A percentile compares a stretch with the other conserved stretches of the same genome.
These are phyloP conservation scores for Himalopsyche japonica DNA, from an alignment of 2,888 invertebrate genomes.

Conservation along the genomic window DNA sequence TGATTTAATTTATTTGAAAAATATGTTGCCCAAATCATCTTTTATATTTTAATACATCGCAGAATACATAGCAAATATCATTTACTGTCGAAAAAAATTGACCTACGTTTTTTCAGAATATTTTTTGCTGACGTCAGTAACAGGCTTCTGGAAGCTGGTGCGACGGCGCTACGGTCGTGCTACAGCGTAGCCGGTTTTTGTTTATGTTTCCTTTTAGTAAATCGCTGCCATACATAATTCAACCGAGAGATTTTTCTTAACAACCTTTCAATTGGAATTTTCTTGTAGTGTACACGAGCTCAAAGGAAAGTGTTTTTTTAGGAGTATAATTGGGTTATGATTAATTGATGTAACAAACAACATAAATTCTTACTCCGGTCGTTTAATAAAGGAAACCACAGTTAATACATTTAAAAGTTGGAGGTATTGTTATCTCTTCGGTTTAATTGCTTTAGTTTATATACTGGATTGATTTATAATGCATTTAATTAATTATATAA, in stretches of 20 bases:
- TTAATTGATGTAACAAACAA: not conserved
- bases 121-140: not conserved
- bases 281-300: not conserved
- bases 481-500: too few relatives aligned
- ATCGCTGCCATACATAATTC: constrained; percentile 1
- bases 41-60: too few relatives aligned
- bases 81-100: not conserved
- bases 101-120: not conserved
- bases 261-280: not conserved
- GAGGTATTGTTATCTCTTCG: too few relatives aligned
- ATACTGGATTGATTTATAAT: too few relatives aligned
- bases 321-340: not conserved
- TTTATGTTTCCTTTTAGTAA: not conserved
- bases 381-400: too few relatives aligned
- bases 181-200: not conserved
- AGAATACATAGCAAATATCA: not conserved
- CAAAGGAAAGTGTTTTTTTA: not conserved
- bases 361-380: too few relatives aligned
- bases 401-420: too few relatives aligned
- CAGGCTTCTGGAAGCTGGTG: not conserved
- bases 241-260: not conserved
- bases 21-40: too few relatives aligned
- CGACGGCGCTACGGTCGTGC: not conserved
- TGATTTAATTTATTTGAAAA: too few relatives aligned
- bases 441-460: too few relatives aligned